Percentiles rank a stretch among this genome's conserved stretches.
phyloP scores from a whole-genome alignment of 2,888 invertebrate species.

The Abrostola triplasia region DNA sequence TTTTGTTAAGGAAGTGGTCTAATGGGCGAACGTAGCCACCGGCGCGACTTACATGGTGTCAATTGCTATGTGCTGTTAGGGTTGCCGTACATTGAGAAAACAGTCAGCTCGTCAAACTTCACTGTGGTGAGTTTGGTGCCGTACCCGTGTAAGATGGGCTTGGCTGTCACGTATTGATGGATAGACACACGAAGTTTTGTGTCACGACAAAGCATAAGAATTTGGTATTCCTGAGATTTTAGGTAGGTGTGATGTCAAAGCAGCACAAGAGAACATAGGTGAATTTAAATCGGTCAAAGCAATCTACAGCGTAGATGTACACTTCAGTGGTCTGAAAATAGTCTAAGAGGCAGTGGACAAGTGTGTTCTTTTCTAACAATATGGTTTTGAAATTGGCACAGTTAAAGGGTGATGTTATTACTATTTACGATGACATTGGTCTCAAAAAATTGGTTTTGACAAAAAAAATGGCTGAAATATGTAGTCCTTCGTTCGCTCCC shows the following conservation, averaged over 20 bases:
- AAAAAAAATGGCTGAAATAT: background rate
- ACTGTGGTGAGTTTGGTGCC: slow-evolving; percentile 14
- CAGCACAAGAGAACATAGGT: too few relatives aligned
- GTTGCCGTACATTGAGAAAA: slow-evolving; percentile 55
- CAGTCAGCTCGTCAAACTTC: slow-evolving; percentile 10
- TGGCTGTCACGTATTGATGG: slow-evolving; percentile 33
- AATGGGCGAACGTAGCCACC: slow-evolving; percentile 81
- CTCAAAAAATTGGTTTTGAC: background rate
- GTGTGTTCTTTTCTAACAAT: too few relatives aligned
- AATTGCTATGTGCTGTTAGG: slow-evolving; percentile 73
- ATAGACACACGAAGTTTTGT: slow-evolving; percentile 5
- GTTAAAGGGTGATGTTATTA: too few relatives aligned
- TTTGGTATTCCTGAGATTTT: background rate
- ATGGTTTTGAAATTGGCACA: too few relatives aligned
- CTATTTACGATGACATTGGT: too few relatives aligned
- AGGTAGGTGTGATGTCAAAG: too few relatives aligned
- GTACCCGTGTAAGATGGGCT: slow-evolving; percentile 35
- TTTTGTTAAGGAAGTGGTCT: slow-evolving; percentile 86
- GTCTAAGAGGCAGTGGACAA: too few relatives aligned
- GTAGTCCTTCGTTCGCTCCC: slow-evolving; percentile 27
- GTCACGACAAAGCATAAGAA: slow-evolving; percentile 25
- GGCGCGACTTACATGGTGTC: slow-evolving; percentile 85
- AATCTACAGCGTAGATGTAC: too few relatives aligned
- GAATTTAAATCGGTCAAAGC: too few relatives aligned
- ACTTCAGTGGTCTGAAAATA: too few relatives aligned